Base-by-base conservation (phyloP, 2,797 vertebrate species). In the Tinamus major region DNA sequence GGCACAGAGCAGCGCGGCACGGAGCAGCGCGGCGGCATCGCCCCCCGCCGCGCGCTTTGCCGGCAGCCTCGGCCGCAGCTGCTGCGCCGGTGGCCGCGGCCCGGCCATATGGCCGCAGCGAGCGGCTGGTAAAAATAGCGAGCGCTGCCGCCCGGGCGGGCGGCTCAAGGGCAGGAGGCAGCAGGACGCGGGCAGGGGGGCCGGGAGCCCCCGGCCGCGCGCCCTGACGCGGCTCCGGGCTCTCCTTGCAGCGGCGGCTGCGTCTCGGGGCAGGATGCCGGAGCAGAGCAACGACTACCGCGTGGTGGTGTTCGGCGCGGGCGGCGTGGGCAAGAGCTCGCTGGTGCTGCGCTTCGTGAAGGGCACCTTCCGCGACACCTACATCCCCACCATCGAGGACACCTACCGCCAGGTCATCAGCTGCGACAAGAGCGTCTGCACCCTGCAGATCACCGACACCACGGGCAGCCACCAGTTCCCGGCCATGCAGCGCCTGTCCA, bases 331-430 rank as follows among this genome's bases (percentile, higher is more conserved):
- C 61, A 99, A 99, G 97, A 99, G 99, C 98, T 99, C 99, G 11
- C 97, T 99, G 97, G 99, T 99, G 84, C 98, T 99, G 83, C 99
- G 99, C 82, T 99, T 99, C 7, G 99, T 99, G 39, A 99, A 99
- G 95, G 99, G 99, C 77, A 99, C 99, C 11, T 99, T 99, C 97
- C 98, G 99, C 5, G 99, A 99, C 97, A 99, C 99, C 80, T 99
- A 99, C 97, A 99, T 99, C 97, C 99, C 99, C 91, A 99, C 99
- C 5, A 98, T 99, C 15, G 99, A 99, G 98, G 99, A 99, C 98
- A 99, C 99, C 31, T 99, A 99, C 96, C 98, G 99, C 70, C 99
- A 99, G 97, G 99, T 99, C 96, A 99, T 99, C 98, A 99, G 99
- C 98, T 99, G 99, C 2, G 99, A 99, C 97, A 99, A 99, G 97